Evolutionary conservation across 2,797 vertebrate genomes (phyloP).

Genomic region (Cebuella pygmaea): DNA sequence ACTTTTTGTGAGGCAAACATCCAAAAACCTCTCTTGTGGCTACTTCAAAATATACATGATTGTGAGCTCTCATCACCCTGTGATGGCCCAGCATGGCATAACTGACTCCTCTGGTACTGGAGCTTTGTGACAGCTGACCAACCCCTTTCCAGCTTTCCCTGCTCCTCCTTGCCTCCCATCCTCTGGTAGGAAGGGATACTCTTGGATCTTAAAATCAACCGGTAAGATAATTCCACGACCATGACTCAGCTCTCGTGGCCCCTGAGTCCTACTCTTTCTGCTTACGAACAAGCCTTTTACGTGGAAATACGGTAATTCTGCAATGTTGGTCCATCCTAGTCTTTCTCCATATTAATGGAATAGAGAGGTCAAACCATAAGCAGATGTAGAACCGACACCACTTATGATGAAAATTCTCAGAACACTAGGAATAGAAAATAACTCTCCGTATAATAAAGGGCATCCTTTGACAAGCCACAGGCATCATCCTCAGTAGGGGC

Average conservation of each 20-base stretch:
- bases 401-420: neutral
- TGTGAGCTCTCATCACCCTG: neutral
- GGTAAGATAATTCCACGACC: too few relatives aligned
- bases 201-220: neutral
- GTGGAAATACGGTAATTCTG: neutral
- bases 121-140: accelerated
- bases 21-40: neutral
- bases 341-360: neutral
- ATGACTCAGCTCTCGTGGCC: neutral
- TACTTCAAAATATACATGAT: too few relatives aligned
- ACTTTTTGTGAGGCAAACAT: neutral
- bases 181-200: neutral
- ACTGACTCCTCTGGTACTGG: too few relatives aligned
- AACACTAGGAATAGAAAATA: neutral
- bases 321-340: too few relatives aligned
- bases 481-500: neutral
- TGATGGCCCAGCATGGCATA: accelerated
- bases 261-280: neutral
- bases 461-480: neutral
- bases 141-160: too few relatives aligned
- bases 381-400: too few relatives aligned
- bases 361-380: neutral
- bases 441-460: neutral
- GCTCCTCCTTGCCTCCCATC: neutral
- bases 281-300: accelerated